Evolutionary conservation across 1,140 invertebrate genomes (phyloP).

Genomic region (Manduca sexta): DNA sequence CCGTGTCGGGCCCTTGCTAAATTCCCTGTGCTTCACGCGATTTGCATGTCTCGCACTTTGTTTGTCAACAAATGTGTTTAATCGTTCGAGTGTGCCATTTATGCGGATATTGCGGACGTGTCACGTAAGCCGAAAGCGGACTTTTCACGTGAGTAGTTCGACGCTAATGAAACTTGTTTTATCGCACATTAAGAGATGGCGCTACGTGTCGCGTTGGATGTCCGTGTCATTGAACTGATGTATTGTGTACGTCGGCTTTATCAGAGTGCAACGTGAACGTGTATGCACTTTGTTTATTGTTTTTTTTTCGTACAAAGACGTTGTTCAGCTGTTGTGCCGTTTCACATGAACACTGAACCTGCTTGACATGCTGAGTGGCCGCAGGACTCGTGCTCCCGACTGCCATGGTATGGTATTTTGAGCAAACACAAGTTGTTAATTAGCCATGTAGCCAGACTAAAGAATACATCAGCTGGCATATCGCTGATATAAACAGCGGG

Average conservation of each 20-base stretch:
- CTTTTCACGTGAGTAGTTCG: slow-evolving; percentile 55
- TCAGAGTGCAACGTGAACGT: too few relatives aligned
- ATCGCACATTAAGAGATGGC: slow-evolving; percentile 44
- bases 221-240: slow-evolving; percentile 47
- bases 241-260: slow-evolving; percentile 11
- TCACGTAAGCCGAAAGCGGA: slow-evolving; percentile 18
- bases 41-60: slow-evolving; percentile 32
- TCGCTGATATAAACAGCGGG: too few relatives aligned
- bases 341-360: too few relatives aligned
- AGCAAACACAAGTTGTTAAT: too few relatives aligned
- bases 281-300: not conserved
- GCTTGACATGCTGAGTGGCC: too few relatives aligned
- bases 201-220: slow-evolving; percentile 33
- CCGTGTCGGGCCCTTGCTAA: slow-evolving; percentile 56
- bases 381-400: too few relatives aligned
- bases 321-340: not conserved
- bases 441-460: too few relatives aligned
- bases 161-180: slow-evolving; percentile 34
- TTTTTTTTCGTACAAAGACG: not conserved
- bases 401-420: too few relatives aligned
- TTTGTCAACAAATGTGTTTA: slow-evolving; percentile 44
- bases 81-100: slow-evolving; percentile 37
- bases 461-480: too few relatives aligned
- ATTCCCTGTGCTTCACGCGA: slow-evolving; percentile 34
- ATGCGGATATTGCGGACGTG: slow-evolving; percentile 24